Conservation (phyloP, 2,113 vertebrate species). For the Tautogolabrus adspersus region DNA sequence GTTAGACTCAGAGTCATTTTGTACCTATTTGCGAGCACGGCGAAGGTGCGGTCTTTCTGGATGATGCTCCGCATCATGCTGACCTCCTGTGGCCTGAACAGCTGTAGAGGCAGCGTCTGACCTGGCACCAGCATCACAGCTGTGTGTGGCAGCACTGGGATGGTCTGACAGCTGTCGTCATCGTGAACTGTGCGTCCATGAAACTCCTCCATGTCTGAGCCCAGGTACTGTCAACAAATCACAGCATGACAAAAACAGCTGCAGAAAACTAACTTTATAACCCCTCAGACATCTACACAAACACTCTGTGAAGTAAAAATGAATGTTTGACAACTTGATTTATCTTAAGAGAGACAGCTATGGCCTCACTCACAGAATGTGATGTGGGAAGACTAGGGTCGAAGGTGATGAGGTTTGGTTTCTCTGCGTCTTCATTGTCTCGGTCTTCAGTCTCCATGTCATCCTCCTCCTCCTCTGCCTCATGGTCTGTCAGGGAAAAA, state of each 20-base stretch:
- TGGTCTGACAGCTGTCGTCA: slow-evolving; percentile 94
- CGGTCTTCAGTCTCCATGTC: slow-evolving; percentile 96
- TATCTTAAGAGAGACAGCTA: neutral
- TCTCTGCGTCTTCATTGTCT: slow-evolving; percentile 88
- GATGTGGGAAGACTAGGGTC: slow-evolving; percentile 97
- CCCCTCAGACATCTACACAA: neutral
- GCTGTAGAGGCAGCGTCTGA: slow-evolving; percentile 95
- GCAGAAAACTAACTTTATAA: neutral
- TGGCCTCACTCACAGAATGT: slow-evolving; percentile 87
- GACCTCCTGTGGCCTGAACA: slow-evolving; percentile 95
- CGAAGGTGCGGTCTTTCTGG: slow-evolving; percentile 96
- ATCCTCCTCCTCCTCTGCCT: slow-evolving; percentile 85
- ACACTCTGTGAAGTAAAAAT: neutral
- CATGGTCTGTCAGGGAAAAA: slow-evolving; percentile 80
- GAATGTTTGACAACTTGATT: neutral
- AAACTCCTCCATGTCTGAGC: slow-evolving; percentile 98
- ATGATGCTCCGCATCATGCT: slow-evolving; percentile 97
- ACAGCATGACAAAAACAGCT: neutral
- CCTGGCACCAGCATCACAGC: slow-evolving; percentile 94
- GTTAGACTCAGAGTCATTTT: slow-evolving; percentile 11
- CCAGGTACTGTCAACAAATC: slow-evolving; percentile 88
- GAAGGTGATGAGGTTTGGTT: slow-evolving; percentile 93
- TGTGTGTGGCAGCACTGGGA: slow-evolving; percentile 92
- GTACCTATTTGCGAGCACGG: slow-evolving; percentile 97
- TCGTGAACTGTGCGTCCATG: slow-evolving; percentile 95